phyloP scores from a whole-genome alignment of 1,140 invertebrate species.

The Megalopta genalis region DNA sequence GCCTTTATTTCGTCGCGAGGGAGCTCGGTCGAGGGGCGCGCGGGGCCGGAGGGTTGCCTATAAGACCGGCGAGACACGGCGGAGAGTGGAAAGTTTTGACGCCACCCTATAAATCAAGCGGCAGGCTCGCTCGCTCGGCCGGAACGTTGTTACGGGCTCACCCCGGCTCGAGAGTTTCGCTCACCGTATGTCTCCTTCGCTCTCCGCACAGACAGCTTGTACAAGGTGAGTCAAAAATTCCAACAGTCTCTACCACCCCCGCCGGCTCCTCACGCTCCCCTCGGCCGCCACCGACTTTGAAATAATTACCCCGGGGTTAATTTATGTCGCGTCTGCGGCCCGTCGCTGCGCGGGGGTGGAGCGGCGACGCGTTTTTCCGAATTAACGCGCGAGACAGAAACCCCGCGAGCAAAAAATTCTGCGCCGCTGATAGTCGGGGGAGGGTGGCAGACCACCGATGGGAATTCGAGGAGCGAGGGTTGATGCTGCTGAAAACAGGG shows the following conservation, averaged over 20 bases:
- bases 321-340: constrained; percentile 50
- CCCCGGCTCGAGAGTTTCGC: constrained; percentile 65
- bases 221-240: constrained; percentile 69
- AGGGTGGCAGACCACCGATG: not conserved
- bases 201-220: constrained; percentile 65
- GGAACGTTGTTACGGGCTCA: constrained; percentile 64
- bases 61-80: constrained; percentile 60
- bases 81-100: constrained; percentile 78
- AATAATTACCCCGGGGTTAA: constrained; percentile 59
- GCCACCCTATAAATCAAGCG: constrained; percentile 77
- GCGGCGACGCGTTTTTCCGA: constrained; percentile 41
- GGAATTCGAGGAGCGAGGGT: not conserved
- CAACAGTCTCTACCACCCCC: constrained; percentile 26
- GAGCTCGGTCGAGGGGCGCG: not conserved
- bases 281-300: constrained; percentile 46
- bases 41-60: constrained; percentile 33
- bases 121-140: constrained; percentile 65
- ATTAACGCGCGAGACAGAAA: constrained; percentile 44
- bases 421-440: not conserved
- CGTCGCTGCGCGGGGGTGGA: not conserved
- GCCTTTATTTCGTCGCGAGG: constrained; percentile 67
- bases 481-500: not conserved
- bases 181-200: constrained; percentile 71
- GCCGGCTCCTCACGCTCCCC: constrained; percentile 5
- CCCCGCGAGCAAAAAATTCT: constrained; percentile 18